Evolutionary conservation across 2,797 vertebrate genomes (phyloP).

Genomic region (Sphenodon punctatus): DNA sequence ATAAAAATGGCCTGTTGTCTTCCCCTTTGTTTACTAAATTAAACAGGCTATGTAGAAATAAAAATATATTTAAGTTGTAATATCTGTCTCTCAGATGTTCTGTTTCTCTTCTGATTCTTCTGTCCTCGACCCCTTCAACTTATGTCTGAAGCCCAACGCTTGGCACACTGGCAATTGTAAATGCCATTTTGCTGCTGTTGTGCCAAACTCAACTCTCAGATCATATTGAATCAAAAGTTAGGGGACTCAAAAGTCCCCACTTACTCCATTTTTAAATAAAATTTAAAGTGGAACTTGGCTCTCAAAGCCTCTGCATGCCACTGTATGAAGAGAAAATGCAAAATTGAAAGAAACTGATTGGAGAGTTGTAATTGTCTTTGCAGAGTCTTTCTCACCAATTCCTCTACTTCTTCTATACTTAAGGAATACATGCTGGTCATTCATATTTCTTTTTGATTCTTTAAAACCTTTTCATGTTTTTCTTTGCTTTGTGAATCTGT

Average conservation of each 20-base stretch:
- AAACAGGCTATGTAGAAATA: not conserved
- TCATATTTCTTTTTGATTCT: constrained; percentile 46
- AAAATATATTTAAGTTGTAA: not conserved
- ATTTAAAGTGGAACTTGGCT: constrained; percentile 11
- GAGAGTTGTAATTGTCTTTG: constrained; percentile 1
- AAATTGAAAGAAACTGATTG: not conserved
- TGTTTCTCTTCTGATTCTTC: not conserved
- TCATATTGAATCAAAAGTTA: not conserved
- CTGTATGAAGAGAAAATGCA: constrained; percentile 12
- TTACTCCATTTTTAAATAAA: not conserved
- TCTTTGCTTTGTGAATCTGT: no score
- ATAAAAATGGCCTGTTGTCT: not conserved
- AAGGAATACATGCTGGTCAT: not conserved
- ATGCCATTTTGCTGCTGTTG: not conserved
- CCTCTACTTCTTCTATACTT: not conserved
- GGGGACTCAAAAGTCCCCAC: not conserved
- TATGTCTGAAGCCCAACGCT: not conserved
- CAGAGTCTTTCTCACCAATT: constrained; percentile 12
- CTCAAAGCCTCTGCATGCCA: constrained; percentile 1
- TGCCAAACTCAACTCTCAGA: not conserved
- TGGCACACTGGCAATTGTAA: not conserved
- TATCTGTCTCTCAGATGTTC: not conserved
- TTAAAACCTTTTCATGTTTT: no score
- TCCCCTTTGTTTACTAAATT: not conserved
- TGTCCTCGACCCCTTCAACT: not conserved